Conservation (phyloP, 2,888 invertebrate species). For the Brenthis daphne region DNA sequence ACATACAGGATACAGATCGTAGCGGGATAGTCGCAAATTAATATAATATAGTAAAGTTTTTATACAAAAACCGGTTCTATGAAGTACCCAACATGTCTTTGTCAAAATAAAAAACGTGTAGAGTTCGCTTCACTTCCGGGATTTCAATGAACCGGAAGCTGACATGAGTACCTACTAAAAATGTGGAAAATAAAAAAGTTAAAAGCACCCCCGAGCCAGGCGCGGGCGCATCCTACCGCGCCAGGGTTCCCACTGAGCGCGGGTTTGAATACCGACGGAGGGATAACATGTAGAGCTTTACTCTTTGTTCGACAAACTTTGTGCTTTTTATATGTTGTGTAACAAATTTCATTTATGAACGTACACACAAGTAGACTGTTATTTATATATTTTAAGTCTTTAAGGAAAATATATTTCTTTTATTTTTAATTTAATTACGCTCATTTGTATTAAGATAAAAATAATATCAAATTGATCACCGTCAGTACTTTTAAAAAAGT, state of each 20-base stretch:
- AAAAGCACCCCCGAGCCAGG: constrained; percentile 59
- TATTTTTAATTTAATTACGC: too few relatives aligned
- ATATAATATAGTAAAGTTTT: not conserved
- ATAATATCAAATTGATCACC: too few relatives aligned
- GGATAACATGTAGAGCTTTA: too few relatives aligned
- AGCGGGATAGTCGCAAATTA: constrained; percentile 11
- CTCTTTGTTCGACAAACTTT: too few relatives aligned
- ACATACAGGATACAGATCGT: constrained; percentile 14
- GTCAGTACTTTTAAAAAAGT: too few relatives aligned
- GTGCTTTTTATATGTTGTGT: too few relatives aligned
- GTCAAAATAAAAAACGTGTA: constrained; percentile 30
- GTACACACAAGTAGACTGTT: too few relatives aligned
- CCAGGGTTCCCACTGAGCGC: constrained; percentile 36
- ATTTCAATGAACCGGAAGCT: constrained; percentile 63
- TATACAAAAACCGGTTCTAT: constrained; percentile 12
- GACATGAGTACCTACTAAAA: constrained; percentile 49
- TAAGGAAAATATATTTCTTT: too few relatives aligned
- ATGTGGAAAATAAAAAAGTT: constrained; percentile 44
- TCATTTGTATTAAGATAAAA: too few relatives aligned
- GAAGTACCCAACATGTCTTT: constrained; percentile 21
- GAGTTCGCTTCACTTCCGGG: constrained; percentile 53
- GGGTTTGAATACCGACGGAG: constrained; percentile 48
- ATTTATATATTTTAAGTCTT: too few relatives aligned
- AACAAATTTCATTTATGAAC: too few relatives aligned
- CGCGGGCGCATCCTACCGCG: constrained; percentile 46